These are phyloP conservation scores for Watsonalla binaria DNA, from an alignment of 2,888 invertebrate genomes.

Conservation along the genomic window DNA sequence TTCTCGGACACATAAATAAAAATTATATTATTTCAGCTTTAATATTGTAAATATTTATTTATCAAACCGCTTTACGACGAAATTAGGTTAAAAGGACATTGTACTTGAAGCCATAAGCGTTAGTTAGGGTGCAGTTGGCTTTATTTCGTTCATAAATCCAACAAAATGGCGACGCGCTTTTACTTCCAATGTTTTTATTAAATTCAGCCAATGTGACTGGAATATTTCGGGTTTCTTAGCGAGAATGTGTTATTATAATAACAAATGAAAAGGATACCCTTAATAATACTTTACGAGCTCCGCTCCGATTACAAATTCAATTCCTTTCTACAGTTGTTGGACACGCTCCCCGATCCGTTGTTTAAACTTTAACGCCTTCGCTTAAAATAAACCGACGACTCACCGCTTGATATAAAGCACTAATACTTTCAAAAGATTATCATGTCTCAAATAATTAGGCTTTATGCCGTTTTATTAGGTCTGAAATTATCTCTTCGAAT, in stretches of 20 bases:
- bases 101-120: background rate
- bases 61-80: background rate
- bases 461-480: background rate
- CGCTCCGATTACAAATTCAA: conserved; percentile 58
- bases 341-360: conserved; percentile 31
- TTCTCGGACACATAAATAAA: no score
- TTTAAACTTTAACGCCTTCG: conserved; percentile 41
- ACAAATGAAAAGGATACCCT: conserved; percentile 40
- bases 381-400: conserved; percentile 47
- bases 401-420: conserved; percentile 14
- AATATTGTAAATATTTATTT: no score
- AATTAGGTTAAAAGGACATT: background rate
- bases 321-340: conserved; percentile 45
- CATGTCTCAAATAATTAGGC: background rate
- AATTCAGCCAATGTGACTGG: no score
- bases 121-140: background rate
- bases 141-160: background rate
- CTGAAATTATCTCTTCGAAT: background rate
- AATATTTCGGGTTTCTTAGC: background rate
- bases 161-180: background rate
- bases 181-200: no score
- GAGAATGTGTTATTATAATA: conserved; percentile 16
- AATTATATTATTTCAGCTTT: no score
- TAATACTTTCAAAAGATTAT: background rate
- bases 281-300: conserved; percentile 44